A percentile compares a stretch with the other conserved stretches of the same genome.
phyloP scores from a whole-genome alignment of 2,888 invertebrate species.

The Plagiodera versicolora region DNA sequence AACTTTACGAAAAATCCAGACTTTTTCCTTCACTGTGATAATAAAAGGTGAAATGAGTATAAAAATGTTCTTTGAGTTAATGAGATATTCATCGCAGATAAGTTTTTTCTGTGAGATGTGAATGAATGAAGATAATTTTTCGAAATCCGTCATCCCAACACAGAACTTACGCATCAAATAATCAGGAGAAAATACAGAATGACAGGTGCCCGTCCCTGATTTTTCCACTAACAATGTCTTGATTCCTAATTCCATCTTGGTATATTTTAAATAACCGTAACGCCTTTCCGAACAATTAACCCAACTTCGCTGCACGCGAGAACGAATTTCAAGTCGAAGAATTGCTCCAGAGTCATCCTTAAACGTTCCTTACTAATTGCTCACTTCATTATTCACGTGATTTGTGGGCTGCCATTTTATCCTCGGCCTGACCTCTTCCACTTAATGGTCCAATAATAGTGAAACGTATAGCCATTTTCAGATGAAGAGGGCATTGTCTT shows the following conservation, averaged over 20 bases:
- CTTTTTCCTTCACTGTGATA: too few species aligned
- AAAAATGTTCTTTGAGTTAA: too few species aligned
- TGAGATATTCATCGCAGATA: too few species aligned
- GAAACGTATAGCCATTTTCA: too few species aligned
- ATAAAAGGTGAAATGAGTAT: too few species aligned
- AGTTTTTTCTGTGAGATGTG: too few species aligned
- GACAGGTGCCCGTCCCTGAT: background rate
- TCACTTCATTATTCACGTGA: conserved; percentile 33
- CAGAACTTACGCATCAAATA: too few species aligned
- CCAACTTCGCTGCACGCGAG: conserved; percentile 23
- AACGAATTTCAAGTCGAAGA: conserved; percentile 17
- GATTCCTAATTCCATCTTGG: conserved; percentile 7
- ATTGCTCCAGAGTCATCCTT: conserved; percentile 23
- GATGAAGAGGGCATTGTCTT: too few species aligned
- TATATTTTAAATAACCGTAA: conserved; percentile 33
- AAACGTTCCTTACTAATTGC: conserved; percentile 30
- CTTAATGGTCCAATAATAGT: conserved; percentile 18
- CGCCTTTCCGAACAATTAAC: conserved; percentile 37
- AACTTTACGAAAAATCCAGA: too few species aligned
- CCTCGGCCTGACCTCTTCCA: conserved; percentile 12
- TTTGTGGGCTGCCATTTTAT: conserved; percentile 27
- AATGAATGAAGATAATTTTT: too few species aligned
- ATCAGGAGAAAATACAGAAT: too few species aligned
- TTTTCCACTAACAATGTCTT: background rate
- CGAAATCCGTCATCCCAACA: too few species aligned